Evolutionary conservation across 2,113 vertebrate species (phyloP).

Genomic region (Isurus oxyrinchus): DNA sequence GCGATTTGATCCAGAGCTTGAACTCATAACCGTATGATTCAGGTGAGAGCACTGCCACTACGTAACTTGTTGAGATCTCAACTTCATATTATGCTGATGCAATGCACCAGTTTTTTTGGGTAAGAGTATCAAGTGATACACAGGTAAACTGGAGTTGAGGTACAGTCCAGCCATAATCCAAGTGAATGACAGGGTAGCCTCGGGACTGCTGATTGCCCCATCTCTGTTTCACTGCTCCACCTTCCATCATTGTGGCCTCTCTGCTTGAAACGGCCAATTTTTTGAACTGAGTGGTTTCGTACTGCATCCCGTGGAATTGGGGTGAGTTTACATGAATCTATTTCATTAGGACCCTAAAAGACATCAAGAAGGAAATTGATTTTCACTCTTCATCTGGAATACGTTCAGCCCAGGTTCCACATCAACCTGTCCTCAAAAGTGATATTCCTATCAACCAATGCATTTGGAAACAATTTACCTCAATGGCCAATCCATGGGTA

Average conservation of each 20-base stretch:
- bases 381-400: neutral
- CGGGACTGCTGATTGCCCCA: neutral
- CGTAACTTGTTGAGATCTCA: neutral
- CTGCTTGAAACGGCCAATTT: neutral
- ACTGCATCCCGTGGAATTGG: neutral
- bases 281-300: neutral
- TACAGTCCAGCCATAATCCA: neutral
- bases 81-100: neutral
- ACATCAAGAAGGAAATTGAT: neutral
- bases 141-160: neutral
- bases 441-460: neutral
- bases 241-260: neutral
- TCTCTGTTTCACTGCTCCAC: neutral
- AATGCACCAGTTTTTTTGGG: neutral
- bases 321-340: neutral
- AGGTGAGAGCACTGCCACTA: neutral
- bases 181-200: neutral
- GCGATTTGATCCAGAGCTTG: neutral
- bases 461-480: neutral
- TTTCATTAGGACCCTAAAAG: neutral
- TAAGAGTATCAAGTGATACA: neutral
- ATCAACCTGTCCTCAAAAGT: neutral
- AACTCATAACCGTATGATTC: neutral
- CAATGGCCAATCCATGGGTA: neutral
- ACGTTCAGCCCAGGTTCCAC: neutral